These are phyloP conservation scores for Trichosurus vulpecula DNA, from an alignment of 2,797 vertebrate genomes.

Conservation along the genomic window DNA sequence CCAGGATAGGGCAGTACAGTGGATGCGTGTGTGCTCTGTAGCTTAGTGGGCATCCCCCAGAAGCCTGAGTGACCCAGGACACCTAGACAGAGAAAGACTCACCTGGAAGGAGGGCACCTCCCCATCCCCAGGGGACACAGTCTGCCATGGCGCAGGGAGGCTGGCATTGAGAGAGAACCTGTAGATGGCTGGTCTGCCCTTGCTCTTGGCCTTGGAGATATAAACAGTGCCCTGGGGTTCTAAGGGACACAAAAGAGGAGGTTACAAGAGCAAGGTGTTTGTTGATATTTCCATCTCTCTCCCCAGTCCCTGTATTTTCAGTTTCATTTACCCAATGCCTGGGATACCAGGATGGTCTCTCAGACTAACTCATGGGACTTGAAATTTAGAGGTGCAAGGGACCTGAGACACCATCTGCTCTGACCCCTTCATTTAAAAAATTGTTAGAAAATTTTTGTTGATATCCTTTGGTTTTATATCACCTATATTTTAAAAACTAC, in stretches of 20 bases:
- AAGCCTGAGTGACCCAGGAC: not conserved
- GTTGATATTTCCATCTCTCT: not conserved
- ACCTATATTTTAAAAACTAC: not conserved
- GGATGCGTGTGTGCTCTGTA: not conserved
- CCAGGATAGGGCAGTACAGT: not conserved
- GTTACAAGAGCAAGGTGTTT: not conserved
- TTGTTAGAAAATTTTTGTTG: not conserved
- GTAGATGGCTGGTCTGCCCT: constrained; percentile 88
- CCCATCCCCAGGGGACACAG: constrained; percentile 86
- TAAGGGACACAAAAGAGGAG: constrained; percentile 74
- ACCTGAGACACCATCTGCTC: not conserved
- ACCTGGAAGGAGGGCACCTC: constrained; percentile 97
- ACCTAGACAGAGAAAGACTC: constrained; percentile 56
- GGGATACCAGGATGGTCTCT: not conserved
- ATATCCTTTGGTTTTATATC: not conserved
- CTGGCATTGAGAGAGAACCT: constrained; percentile 93
- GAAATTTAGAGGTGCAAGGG: not conserved
- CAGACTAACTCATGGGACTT: not conserved
- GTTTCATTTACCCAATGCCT: not conserved
- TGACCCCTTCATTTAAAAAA: not conserved
- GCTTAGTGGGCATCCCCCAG: not conserved
- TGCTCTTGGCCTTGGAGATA: constrained; percentile 90
- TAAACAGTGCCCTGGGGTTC: constrained; percentile 92
- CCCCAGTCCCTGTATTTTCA: not conserved
- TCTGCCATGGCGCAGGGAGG: constrained; percentile 90